Evolutionary conservation across 1,140 invertebrate species (phyloP), one percentile per base, ranked within the genome.

Genomic region (Drosophila paulistorum): DNA sequence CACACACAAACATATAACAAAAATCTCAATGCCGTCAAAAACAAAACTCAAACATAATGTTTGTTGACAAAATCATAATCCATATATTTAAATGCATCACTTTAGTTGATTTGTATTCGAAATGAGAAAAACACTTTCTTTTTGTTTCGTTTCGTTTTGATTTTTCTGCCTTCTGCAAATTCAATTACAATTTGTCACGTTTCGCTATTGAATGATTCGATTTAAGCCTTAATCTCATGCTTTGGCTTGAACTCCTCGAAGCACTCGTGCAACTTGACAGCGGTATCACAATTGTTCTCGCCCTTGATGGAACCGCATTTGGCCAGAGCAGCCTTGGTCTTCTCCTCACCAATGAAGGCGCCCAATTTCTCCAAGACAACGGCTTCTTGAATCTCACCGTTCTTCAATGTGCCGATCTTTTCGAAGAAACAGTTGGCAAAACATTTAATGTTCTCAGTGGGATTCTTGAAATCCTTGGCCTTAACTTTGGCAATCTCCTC

Each of bases 361-460:
- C 81, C 71, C 30, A 89, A 54, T 39, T 90, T 89, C 59, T 68
- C 41, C 7, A 90, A 58, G 10, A 90, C 85, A 13, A 85, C 77
- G 13, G 65, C 55, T 51, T 90, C 87, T 58, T 68, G 59, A 0
- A 90, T 45, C 1, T 81, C 81, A 3, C 79, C 80, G 54, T 85
- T 68, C 85, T 89, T 89, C 5, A 89, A 23, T 9, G 74, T 85
- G 59, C 84, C 84, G 1, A 73, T 45, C 65, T 85, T 81, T 55
- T 89, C 84, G 55, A 85, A 90, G 78, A 89, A 90, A 58, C 84
- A 89, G 73, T 89, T 89, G 74, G 78, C 81, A 58, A 89, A 89
- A 67, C 84, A 89, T 55, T 90, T 90, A 30, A 89, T 81, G 39
- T 90, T 85, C 66, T 90, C 85, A n/a, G 58, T 89, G 62, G 85